Evolutionary conservation across 2,113 vertebrate species (phyloP).

Genomic region (Ardeotis arabs): DNA sequence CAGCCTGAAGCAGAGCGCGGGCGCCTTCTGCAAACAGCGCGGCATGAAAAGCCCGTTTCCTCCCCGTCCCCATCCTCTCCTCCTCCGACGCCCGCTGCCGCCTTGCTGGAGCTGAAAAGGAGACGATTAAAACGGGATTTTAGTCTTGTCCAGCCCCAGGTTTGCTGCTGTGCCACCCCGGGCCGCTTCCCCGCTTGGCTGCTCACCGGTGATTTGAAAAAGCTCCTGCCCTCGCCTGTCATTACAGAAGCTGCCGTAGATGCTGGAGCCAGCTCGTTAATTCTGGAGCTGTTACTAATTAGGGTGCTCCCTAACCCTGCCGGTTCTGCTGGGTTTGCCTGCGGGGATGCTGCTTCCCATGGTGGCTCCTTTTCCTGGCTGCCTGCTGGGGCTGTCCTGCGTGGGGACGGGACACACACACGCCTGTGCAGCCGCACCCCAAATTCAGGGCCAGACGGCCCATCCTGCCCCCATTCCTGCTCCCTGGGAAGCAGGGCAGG

Average conservation of each 20-base stretch:
- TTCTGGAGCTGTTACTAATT: neutral
- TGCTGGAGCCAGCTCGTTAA: neutral
- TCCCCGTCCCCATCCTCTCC: neutral
- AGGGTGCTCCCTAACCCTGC: neutral
- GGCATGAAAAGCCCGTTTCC: neutral
- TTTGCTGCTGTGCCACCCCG: neutral
- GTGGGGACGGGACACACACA: too few species aligned
- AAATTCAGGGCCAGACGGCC: neutral
- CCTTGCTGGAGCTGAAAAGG: neutral
- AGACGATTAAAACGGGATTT: neutral
- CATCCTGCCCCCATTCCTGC: neutral
- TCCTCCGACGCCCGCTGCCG: neutral
- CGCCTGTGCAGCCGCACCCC: neutral
- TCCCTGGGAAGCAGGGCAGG: rapidly evolving
- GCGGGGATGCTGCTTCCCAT: neutral
- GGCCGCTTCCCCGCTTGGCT: neutral
- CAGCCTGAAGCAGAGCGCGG: rapidly evolving
- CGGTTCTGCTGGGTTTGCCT: neutral
- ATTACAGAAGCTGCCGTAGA: rapidly evolving
- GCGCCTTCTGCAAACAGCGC: neutral
- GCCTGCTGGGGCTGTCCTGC: too few species aligned
- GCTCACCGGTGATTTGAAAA: neutral
- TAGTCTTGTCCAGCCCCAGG: neutral
- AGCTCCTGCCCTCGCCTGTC: neutral
- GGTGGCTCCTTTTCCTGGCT: too few species aligned